These are phyloP conservation scores for Bilobella aurantiaca DNA, from an alignment of 1,140 invertebrate genomes.

Conservation along the genomic window DNA sequence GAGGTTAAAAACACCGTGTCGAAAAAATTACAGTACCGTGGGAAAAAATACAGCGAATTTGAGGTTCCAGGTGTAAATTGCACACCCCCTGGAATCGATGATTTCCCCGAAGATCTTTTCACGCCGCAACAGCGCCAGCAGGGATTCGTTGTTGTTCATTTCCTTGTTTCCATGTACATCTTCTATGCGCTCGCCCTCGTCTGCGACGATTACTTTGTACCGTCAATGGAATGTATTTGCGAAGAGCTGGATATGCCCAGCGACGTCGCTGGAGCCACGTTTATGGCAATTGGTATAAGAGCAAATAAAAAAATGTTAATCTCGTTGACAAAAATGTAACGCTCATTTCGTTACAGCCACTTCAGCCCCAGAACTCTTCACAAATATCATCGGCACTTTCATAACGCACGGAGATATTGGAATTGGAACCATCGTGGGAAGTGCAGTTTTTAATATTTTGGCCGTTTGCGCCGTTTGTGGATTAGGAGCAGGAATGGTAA, in stretches of 20 bases:
- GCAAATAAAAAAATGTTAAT: conserved; percentile 40
- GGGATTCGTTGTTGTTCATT: conserved; percentile 41
- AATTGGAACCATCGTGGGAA: conserved; percentile 72
- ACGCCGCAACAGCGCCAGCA: conserved; percentile 34
- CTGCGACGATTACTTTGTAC: conserved; percentile 41
- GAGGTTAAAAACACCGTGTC: not conserved
- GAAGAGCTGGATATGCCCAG: conserved; percentile 44
- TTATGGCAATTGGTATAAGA: conserved; percentile 81
- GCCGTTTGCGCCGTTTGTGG: conserved; percentile 83
- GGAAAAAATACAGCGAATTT: not conserved
- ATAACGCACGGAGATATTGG: conserved; percentile 75
- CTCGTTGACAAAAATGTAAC: not conserved
- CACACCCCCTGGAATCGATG: conserved; percentile 33
- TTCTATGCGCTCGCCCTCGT: conserved; percentile 33
- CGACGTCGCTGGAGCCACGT: conserved; percentile 81
- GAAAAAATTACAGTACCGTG: not conserved
- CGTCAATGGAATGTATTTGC: conserved; percentile 39
- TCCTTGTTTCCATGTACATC: conserved; percentile 41
- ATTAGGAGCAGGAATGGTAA: conserved; percentile 69
- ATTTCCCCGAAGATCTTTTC: conserved; percentile 43
- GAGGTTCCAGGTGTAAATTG: conserved; percentile 19
- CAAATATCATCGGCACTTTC: conserved; percentile 81
- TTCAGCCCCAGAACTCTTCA: conserved; percentile 57
- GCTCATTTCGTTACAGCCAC: not conserved
- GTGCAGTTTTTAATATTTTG: conserved; percentile 89